phyloP scores from a whole-genome alignment of 2,797 vertebrate genomes.

The Calcarius lapponicus region DNA sequence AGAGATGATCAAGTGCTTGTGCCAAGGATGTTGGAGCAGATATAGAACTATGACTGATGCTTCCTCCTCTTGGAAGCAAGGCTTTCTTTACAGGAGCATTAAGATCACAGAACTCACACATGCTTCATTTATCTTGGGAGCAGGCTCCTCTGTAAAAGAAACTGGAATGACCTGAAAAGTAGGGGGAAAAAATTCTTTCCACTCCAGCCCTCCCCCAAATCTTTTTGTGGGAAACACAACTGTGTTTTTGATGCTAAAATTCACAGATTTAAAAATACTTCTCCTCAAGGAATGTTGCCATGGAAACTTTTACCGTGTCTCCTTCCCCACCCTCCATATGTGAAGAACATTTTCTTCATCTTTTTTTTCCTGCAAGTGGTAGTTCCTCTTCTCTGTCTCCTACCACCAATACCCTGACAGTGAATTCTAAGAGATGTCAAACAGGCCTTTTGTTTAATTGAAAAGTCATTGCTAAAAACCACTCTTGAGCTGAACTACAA shows the following conservation, averaged over 20 bases:
- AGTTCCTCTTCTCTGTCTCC: conserved; percentile 60
- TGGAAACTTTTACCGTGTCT: conserved; percentile 74
- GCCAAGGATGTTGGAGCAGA: not conserved
- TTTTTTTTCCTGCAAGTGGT: conserved; percentile 41
- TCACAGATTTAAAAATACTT: conserved; percentile 81
- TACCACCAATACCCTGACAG: not conserved
- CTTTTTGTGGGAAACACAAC: conserved; percentile 74
- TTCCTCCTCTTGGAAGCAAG: not conserved
- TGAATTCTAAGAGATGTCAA: conserved; percentile 48
- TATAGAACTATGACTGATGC: not conserved
- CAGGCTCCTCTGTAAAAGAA: conserved; percentile 25
- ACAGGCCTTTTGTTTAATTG: conserved; percentile 43
- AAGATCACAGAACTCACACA: not conserved
- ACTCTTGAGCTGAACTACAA: not conserved
- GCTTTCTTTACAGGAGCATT: conserved; percentile 9
- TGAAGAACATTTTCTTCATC: conserved; percentile 60
- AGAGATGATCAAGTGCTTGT: not conserved
- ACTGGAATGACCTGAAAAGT: conserved; percentile 56
- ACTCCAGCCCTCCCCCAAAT: conserved; percentile 59
- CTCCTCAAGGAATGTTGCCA: conserved; percentile 77
- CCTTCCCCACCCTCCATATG: conserved; percentile 67
- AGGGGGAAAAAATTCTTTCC: conserved; percentile 25
- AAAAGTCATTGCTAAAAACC: conserved; percentile 16
- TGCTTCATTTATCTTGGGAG: conserved; percentile 22
- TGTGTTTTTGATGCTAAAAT: conserved; percentile 78